Base-by-base conservation (phyloP, 30 jellyfish, hydroid and myxozoan genomes). In the Turritopsis rubra region DNA sequence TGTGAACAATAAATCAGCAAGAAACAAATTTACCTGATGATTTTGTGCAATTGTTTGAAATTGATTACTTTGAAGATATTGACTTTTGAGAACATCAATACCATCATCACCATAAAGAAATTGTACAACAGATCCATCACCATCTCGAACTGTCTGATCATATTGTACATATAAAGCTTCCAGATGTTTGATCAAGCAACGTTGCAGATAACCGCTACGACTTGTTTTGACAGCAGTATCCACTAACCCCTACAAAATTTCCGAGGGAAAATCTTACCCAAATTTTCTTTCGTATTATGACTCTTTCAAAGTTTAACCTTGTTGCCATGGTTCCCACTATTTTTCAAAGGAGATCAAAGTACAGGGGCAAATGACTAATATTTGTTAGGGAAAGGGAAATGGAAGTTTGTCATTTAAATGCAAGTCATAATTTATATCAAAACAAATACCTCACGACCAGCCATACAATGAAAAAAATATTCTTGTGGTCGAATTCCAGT, bases 181-280 rank as follows among this genome's bases (percentile, higher is more conserved):
- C 71, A 95, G 80, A 80, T 95, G 99, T 71, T 95, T 95, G 92
- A 95, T 88, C 75, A 95, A 91, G 81, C 99, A 95, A 7, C 99
- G 90, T 53, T 95, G 99, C 71, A 95, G 87, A 83, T 95, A 95
- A 20, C 99, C 99, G 52, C 99, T 92, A 24, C 99, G 93, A 73
- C 99, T 95, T 21, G 99, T 95, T 87, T 95, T 95, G 30, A 95
- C 99, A 52, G 99, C 99, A 21, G 99, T 95, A 82, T 95, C 99
- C 16, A 95, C 96, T 29, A 95, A 86, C 72, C 99, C 99, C 97
- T 94, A 28, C 8, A 68, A 68, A n/a, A 1, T 21, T n/a, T n/a
- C n/a, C n/a, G n/a, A n/a, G n/a, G n/a, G n/a, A n/a, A n/a, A n/a
- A n/a, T n/a, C n/a, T n/a, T n/a, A n/a, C n/a, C n/a, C n/a, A n/a